Evolutionary conservation across 2,888 invertebrate species (phyloP), one percentile per base, ranked within the genome.

Genomic region (Camponotus fellah): DNA sequence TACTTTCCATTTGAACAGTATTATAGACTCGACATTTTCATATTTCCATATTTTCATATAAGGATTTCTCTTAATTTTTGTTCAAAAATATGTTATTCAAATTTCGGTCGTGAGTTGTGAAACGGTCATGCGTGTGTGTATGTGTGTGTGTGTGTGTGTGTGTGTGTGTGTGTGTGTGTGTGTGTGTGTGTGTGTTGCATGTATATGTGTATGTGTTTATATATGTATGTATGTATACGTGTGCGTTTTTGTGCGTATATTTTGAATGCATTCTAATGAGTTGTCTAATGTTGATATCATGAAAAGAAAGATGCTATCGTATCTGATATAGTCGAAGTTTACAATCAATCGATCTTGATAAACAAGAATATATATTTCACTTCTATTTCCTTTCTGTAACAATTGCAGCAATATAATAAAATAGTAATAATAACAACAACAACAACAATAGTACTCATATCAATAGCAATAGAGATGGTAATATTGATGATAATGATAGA

Each of bases 341-440:
- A 34, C 65, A 12, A 49, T 75, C 26, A 12, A 65, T 53, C 4
- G 34, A 65, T 26, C 40, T 65, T 6, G 14, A 65, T 53, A 26
- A 26, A 69, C 34, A 46, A 34, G 14, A 21, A 3, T 37, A 46
- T 21, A 69, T 75, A 46, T 76, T 64, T 85, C 79, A 34, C 69
- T 56, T 69, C 43, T 77, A 62, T 77, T 74, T 40, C n/a, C 58
- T 60, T 14, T 53, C 43, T 17, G 40, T 40, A n/a, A 81, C 82
- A 79, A 75, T 34, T 74, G 65, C 69, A 56, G 12, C 66, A 60
- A 65, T 71, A 17, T 60, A 83, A 75, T 60, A 60, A 60, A 43
- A 72, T 87, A 91, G 76, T 90, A 90, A 80, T 91, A 88, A 89
- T 91, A 90, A 87, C 89, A 37, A 49, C 9, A 37, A 56, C 37